Base-by-base conservation (phyloP, 1,140 invertebrate species). In the Cydia fagiglandana region DNA sequence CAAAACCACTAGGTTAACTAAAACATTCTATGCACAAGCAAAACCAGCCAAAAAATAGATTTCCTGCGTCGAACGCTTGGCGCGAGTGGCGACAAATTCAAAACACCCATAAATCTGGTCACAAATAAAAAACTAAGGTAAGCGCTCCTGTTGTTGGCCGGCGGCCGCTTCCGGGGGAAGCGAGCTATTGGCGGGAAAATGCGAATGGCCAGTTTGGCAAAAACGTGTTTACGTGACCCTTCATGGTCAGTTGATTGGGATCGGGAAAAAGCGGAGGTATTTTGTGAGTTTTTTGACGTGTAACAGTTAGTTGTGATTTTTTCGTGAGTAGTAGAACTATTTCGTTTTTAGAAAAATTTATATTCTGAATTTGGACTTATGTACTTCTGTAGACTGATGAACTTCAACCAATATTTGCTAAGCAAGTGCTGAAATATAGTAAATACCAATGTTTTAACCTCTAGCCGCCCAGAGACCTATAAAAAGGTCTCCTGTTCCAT, bases 61-160 rank as follows among this genome's bases (percentile, higher is more conserved):
- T 86, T 89, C 83, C 86, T 86, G 84, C 85, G 85, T 85, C 84
- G 85, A 88, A 86, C 87, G 83, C 86, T 91, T 89, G 88, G 88
- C 88, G 81, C 79, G 82, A 80, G 74, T 15, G 80, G 83, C 81
- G 86, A 89, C 88, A 91, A 89, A 90, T 90, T 91, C 89, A 87
- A 86, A 92, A 92, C 90, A 91, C 80, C 83, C 82, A 91, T 92
- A 92, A 91, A 92, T 92, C 90, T 64, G 82, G 76, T 80, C 78
- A 91, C 89, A 92, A 92, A 92, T 91, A 92, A 91, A 92, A 89
- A 92, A 91, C 86, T 84, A 89, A 92, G 90, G 90, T 92, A 91
- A 92, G 90, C 90, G 88, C 84, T 89, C 87, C 87, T 88, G 89
- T 88, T 90, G 90, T 86, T 79, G 85, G 81, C 82, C 84, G 77